Percentiles rank a stretch among this genome's conserved stretches.
phyloP scores from a whole-genome alignment of 1,140 invertebrate genomes.

The Drosophila auraria region DNA sequence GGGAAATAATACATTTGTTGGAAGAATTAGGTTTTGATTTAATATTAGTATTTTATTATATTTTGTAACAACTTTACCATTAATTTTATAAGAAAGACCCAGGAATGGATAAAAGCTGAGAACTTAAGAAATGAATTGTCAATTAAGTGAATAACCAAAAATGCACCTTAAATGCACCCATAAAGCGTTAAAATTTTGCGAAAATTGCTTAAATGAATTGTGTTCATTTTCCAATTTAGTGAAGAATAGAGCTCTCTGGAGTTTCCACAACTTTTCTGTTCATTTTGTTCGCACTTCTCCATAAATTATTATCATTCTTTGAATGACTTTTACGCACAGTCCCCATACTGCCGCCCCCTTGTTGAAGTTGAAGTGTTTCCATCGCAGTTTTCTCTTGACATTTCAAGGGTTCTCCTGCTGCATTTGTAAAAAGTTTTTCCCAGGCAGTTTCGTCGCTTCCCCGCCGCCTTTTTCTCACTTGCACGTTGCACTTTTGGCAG shows the following conservation, averaged over 20 bases:
- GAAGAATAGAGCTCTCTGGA: conserved; percentile 9
- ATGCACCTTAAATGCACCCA: not conserved
- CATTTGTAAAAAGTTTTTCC: conserved; percentile 48
- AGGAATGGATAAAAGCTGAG: too few relatives aligned
- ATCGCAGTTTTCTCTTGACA: conserved; percentile 43
- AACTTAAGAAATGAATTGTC: too few relatives aligned
- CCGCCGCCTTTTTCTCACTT: conserved; percentile 18
- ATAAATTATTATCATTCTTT: conserved; percentile 47
- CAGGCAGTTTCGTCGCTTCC: not conserved
- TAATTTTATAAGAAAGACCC: too few relatives aligned
- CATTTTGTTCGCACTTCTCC: conserved; percentile 20
- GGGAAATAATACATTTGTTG: too few relatives aligned
- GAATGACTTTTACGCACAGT: conserved; percentile 24
- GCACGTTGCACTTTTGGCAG: conserved; percentile 39
- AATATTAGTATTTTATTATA: too few relatives aligned
- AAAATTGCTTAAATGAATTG: conserved; percentile 21
- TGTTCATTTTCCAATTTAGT: conserved; percentile 21
- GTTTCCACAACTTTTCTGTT: conserved; percentile 1
- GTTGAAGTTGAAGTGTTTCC: conserved; percentile 43
- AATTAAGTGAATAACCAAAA: not conserved
- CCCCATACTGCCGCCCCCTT: not conserved
- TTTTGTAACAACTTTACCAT: too few relatives aligned
- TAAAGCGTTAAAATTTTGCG: not conserved
- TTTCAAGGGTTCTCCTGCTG: conserved; percentile 44
- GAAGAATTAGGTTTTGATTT: too few relatives aligned